These are phyloP conservation scores for Ferdinandea cuprea DNA, from an alignment of 2,888 invertebrate species.

Conservation along the genomic window DNA sequence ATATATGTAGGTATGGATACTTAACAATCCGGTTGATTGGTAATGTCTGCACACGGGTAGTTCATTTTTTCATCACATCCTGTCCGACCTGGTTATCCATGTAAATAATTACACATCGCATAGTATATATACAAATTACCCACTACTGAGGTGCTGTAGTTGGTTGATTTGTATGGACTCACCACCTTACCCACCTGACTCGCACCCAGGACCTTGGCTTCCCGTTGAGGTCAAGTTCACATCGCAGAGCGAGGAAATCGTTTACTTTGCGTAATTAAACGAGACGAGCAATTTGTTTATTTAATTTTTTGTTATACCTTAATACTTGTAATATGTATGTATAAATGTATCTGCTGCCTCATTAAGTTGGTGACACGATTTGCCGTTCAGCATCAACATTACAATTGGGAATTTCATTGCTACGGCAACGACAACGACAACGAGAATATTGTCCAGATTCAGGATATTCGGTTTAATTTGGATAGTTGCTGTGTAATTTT, in stretches of 20 bases:
- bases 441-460: background rate
- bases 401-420: background rate
- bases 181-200: background rate
- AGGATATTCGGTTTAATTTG: background rate
- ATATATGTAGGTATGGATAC: too few species aligned
- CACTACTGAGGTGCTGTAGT: background rate
- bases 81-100: background rate
- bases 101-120: conserved; percentile 2
- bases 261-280: conserved; percentile 13
- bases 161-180: background rate
- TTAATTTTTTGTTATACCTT: background rate
- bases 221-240: conserved; percentile 27
- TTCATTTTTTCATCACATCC: background rate
- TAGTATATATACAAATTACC: background rate
- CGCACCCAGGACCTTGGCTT: background rate
- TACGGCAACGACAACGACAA: too few species aligned
- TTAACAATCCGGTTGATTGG: background rate
- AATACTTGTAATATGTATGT: background rate
- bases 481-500: background rate
- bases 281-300: conserved; percentile 15
- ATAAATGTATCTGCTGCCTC: background rate
- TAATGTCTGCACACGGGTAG: background rate
- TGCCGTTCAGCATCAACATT: background rate
- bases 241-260: background rate
- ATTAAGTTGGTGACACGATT: conserved; percentile 17